phyloP scores from a whole-genome alignment of 2,888 invertebrate species.

The Rhamphomyia laevipes region DNA sequence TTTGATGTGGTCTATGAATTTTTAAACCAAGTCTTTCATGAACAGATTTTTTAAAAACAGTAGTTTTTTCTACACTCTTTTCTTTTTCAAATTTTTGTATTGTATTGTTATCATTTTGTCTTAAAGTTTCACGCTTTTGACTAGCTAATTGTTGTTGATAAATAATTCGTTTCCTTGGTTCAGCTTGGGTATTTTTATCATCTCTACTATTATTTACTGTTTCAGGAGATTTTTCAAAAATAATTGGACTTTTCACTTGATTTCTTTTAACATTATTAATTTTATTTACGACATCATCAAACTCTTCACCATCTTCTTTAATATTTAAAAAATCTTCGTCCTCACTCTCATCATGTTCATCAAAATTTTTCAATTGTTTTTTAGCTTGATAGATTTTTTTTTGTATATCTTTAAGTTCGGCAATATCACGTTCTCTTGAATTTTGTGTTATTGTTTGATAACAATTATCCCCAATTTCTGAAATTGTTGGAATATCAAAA shows the following conservation, averaged over 20 bases:
- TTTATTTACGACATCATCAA: constrained; percentile 19
- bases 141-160: too few relatives aligned
- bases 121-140: background rate
- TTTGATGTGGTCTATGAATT: background rate
- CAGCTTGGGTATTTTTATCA: background rate
- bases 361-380: constrained; percentile 39
- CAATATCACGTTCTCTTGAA: constrained; percentile 34
- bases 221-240: constrained; percentile 28
- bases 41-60: background rate
- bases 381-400: constrained; percentile 48
- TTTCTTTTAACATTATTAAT: constrained; percentile 16
- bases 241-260: constrained; percentile 30
- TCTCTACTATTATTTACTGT: background rate
- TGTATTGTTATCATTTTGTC: background rate
- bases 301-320: constrained; percentile 47
- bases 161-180: too few relatives aligned
- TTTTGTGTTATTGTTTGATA: background rate
- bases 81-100: background rate
- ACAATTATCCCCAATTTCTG: constrained; percentile 28
- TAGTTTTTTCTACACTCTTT: background rate
- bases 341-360: constrained; percentile 40
- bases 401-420: constrained; percentile 46
- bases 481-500: constrained; percentile 41
- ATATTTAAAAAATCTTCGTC: constrained; percentile 55
- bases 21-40: background rate